Evolutionary conservation across 1,140 invertebrate species (phyloP), one percentile per base, ranked within the genome.

Genomic region (Aphidius gifuensis): DNA sequence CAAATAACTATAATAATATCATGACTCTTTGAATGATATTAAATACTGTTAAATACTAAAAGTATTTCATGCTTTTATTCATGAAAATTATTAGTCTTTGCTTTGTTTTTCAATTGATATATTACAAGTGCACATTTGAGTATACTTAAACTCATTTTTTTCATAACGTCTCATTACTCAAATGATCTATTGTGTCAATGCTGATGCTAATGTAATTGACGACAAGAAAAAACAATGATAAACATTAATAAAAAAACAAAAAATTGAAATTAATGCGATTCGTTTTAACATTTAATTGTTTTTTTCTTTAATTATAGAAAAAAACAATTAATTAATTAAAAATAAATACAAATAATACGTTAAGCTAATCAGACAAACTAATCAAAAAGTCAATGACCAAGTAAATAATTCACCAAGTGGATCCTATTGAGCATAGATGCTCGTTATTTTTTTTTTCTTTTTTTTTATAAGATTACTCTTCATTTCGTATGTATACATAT

Each of bases 121-220:
- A 8, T 40, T 39, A 40, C 9, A 21, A 54, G 49, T 51, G 16
- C 43, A 59, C 49, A 59, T 58, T 51, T 53, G 51, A 64, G 3
- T 49, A 42, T 64, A 60, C 57, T 62, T 57, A 62, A 60, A 70
- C 64, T 66, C 67, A 67, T 62, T 16, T 68, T 69, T 56, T 69
- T 60, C 71, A 66, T 32, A 32, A 16, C 4, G 23, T 32, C 23
- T 32, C 23, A 32, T 32, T 1, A 32, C 23, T 64, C 58, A 71
- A 66, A 62, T 56, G 66, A 8, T 56, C 51, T 51, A 50, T 58
- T 72, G 69, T 70, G 67, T 72, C 69, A 74, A 69, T 74, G 23
- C 2, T 73, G 72, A 75, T 69, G 66, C 74, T 73, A 66, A 71
- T 61, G 57, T 67, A 70, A 66, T 66, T 68, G 65, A 51, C n/a